phyloP scores from a whole-genome alignment of 2,797 vertebrate species.

The Sebastes taczanowskii region DNA sequence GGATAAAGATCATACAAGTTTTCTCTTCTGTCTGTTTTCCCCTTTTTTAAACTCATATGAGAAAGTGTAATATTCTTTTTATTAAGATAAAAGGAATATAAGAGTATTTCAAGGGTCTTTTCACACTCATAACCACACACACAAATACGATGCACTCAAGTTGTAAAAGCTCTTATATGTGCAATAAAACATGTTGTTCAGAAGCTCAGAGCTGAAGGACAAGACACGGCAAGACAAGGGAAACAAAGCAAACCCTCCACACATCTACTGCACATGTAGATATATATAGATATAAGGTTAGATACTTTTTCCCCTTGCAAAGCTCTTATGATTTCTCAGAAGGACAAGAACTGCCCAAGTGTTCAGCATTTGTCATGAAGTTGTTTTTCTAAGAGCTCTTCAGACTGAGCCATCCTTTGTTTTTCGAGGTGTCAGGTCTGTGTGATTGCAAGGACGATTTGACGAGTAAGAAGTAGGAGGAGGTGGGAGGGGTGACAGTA shows the following conservation, averaged over 20 bases:
- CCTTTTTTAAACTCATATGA: neutral
- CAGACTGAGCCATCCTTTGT: neutral
- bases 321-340: neutral
- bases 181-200: neutral
- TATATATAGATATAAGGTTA: neutral
- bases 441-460: slow-evolving; percentile 16
- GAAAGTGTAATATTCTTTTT: neutral
- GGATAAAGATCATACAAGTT: neutral
- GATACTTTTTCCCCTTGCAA: neutral
- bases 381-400: neutral
- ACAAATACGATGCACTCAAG: neutral
- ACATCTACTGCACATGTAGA: neutral
- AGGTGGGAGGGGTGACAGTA: neutral
- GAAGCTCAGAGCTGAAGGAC: neutral
- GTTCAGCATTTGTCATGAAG: neutral
- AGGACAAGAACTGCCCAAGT: neutral
- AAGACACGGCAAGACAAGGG: neutral
- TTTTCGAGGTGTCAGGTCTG: slow-evolving; percentile 3
- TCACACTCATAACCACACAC: neutral
- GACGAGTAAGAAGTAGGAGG: neutral
- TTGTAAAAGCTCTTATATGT: neutral
- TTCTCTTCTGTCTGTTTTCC: neutral
- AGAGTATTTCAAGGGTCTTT: neutral
- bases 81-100: neutral
- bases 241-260: neutral